Evolutionary conservation across 2,113 vertebrate species (phyloP).

Genomic region (Terrapene triunguis): DNA sequence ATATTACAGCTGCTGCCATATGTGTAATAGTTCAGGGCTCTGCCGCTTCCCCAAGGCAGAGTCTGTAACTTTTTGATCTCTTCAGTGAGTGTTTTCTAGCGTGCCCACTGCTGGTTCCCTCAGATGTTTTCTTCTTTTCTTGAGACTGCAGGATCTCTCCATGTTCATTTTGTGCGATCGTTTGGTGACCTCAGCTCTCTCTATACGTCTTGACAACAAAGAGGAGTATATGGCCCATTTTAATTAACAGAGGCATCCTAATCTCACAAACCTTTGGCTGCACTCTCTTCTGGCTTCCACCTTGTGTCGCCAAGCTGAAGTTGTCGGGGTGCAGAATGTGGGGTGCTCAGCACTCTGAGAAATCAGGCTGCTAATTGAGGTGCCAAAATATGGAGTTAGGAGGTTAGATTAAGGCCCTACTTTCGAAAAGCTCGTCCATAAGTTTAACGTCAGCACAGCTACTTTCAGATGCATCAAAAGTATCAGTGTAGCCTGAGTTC

Average conservation of each 20-base stretch:
- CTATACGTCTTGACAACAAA: neutral
- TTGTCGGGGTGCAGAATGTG: neutral
- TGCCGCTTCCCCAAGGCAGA: neutral
- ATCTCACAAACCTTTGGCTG: neutral
- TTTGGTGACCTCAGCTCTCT: neutral
- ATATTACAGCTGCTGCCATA: conserved; percentile 15
- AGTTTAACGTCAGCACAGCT: neutral
- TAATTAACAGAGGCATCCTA: neutral
- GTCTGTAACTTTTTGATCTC: neutral
- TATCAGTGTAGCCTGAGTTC: neutral
- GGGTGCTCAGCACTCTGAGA: neutral
- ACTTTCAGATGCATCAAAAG: neutral
- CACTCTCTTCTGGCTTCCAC: neutral
- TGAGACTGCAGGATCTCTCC: neutral
- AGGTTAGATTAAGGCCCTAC: neutral
- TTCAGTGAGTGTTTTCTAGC: neutral
- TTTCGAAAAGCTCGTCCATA: neutral
- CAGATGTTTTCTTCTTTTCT: neutral
- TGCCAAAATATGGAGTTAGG: neutral
- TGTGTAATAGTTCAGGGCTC: neutral
- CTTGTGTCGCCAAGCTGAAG: neutral
- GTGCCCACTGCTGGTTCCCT: neutral
- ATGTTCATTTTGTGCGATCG: neutral
- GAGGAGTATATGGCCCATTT: neutral
- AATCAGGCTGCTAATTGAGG: neutral